These are phyloP conservation scores for Ammospiza caudacuta DNA, from an alignment of 2,113 vertebrate genomes.

Conservation along the genomic window DNA sequence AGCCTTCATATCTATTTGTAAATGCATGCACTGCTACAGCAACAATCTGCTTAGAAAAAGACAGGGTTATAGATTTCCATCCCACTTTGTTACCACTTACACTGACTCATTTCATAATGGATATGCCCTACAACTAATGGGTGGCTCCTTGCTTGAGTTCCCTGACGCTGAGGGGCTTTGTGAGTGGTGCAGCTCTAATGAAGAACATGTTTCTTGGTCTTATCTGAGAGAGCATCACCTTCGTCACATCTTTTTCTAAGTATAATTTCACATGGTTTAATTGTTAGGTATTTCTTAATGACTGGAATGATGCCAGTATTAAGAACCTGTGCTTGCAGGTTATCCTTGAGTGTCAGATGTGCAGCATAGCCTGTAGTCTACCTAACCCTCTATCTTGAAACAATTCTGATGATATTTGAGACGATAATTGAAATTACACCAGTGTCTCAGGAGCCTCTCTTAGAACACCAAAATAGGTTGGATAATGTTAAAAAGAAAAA, in stretches of 20 bases:
- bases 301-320: not conserved
- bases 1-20: not conserved
- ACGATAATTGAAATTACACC: not conserved
- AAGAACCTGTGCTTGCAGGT: not conserved
- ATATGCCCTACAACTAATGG: not conserved
- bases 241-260: not conserved
- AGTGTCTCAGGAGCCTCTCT: not conserved
- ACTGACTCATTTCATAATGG: not conserved
- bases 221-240: not conserved
- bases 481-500: not conserved
- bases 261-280: not conserved
- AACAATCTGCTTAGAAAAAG: not conserved
- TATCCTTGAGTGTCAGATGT: not conserved
- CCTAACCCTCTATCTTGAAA: not conserved
- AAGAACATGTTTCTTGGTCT: not conserved
- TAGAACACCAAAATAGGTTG: not conserved
- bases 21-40: not conserved
- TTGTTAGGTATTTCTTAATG: not conserved
- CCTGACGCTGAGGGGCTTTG: not conserved
- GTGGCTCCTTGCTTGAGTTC: not conserved
- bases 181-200: not conserved
- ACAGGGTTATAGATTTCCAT: not conserved
- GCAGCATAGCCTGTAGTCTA: accelerated
- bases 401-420: not conserved
- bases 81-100: not conserved